Base-by-base conservation (phyloP, 2,888 invertebrate genomes). In the Pheosia gnoma region DNA sequence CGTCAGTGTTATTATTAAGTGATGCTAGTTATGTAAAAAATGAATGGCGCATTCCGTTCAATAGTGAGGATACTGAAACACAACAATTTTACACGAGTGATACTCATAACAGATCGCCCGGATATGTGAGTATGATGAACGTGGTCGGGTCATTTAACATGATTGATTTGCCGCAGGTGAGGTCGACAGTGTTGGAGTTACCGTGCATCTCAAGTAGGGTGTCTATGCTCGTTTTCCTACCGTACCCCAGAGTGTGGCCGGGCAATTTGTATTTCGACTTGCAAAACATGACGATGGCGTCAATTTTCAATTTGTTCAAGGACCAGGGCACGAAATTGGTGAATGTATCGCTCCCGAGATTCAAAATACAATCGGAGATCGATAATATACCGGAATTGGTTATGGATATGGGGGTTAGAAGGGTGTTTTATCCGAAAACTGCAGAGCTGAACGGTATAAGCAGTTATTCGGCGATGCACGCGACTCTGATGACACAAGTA, bases 61-160 rank as follows among this genome's bases (percentile, higher is more conserved):
- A 83, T 41, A 65, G 79, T 0, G 78, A 65, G 0, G 77, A 79
- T 4, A 87, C 85, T 0, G 66, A 61, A 13, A 13, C 39, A 7
- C 80, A 82, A 58, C 61, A 70, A 0, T 91, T 91, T 62, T 84
- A 80, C 62, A 73, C 77, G 0, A 70, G 71, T 9, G 49, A 72
- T 7, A 0, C 53, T 0, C 37, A 5, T 7, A 9, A 11, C n/a
- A 36, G 7, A 4, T 38, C 64, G 3, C 57, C 74, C 0, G 88
- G 86, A 1, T 60, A 82, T 63, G 90, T 89, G 37, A 80, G 77
- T 43, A 85, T 91, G 85, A 91, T 91, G 91, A 81, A 77, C 8
- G 83, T 84, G 56, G 71, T 79, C 5, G 87, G 81, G 0, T 78
- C 82, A 41, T 90, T 83, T 39, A 80, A 85, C 53, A n/a, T 82